phyloP scores from a whole-genome alignment of 2,888 invertebrate species.

The Drosophila eohydei region DNA sequence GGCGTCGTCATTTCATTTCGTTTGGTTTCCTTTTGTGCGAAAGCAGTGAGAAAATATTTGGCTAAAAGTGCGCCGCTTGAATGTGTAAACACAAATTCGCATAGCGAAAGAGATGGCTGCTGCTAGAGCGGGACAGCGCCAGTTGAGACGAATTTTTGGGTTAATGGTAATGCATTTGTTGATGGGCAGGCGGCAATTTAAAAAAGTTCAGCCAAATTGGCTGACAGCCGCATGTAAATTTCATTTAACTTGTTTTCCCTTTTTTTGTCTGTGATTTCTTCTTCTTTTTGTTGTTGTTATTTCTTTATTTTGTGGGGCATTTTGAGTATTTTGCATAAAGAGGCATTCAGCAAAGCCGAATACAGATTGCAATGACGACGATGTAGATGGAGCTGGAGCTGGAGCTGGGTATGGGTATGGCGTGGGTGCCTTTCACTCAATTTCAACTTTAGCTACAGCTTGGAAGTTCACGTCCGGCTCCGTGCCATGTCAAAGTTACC shows the following conservation, averaged over 20 bases:
- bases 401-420: slow-evolving; percentile 17
- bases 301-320: slow-evolving; percentile 17
- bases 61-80: slow-evolving; percentile 60
- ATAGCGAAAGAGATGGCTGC: not conserved
- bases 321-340: slow-evolving; percentile 48
- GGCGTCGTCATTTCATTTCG: slow-evolving; percentile 29
- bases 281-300: slow-evolving; percentile 27
- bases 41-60: slow-evolving; percentile 66
- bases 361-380: slow-evolving; percentile 22
- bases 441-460: slow-evolving; percentile 21
- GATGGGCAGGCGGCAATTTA: slow-evolving; percentile 70
- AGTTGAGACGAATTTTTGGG: slow-evolving; percentile 68
- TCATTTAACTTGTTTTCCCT: slow-evolving; percentile 75
- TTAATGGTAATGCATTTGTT: slow-evolving; percentile 75
- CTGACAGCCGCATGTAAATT: slow-evolving; percentile 73
- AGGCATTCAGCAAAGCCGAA: slow-evolving; percentile 32
- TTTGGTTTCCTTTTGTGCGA: slow-evolving; percentile 53
- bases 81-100: slow-evolving; percentile 61
- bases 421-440: slow-evolving; percentile 79
- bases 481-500: slow-evolving; percentile 70
- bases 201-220: slow-evolving; percentile 74
- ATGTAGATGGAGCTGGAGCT: slow-evolving; percentile 1
- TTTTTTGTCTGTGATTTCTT: slow-evolving; percentile 17
- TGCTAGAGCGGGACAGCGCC: not conserved
- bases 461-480: slow-evolving; percentile 47